phyloP scores from a whole-genome alignment of 2,888 invertebrate genomes.

The Ormyrus pomaceus region DNA sequence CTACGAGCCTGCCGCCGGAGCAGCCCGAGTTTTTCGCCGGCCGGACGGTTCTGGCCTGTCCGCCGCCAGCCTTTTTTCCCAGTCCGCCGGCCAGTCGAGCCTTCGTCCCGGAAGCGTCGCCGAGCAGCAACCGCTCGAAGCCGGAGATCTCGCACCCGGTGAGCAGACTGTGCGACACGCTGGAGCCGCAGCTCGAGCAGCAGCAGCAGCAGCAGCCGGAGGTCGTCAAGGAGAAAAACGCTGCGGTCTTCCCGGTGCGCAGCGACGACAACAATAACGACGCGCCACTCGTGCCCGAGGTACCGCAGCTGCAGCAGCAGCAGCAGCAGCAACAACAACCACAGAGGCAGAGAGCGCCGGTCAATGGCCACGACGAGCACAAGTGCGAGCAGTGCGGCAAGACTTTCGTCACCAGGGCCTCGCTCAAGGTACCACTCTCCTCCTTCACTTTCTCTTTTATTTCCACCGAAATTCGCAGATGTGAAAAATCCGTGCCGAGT shows the following conservation, averaged over 20 bases:
- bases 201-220: constrained; percentile 37
- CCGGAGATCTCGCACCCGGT: constrained; percentile 66
- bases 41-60: constrained; percentile 2
- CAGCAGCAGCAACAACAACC: no score
- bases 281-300: constrained; percentile 29
- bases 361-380: constrained; percentile 63
- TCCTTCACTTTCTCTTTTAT: constrained; percentile 3
- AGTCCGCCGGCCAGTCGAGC: background rate
- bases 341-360: background rate
- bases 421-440: constrained; percentile 69
- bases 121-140: background rate
- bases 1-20: background rate
- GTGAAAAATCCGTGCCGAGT: no score
- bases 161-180: constrained; percentile 66
- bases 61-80: background rate
- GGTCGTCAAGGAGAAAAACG: background rate
- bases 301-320: no score
- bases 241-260: constrained; percentile 38
- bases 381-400: constrained; percentile 73
- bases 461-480: background rate
- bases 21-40: constrained; percentile 8
- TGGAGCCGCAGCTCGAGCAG: constrained; percentile 42
- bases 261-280: constrained; percentile 70
- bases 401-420: constrained; percentile 73
- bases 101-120: background rate